Evolutionary conservation across 2,888 invertebrate genomes (phyloP).

Genomic region (Nomada fucata): DNA sequence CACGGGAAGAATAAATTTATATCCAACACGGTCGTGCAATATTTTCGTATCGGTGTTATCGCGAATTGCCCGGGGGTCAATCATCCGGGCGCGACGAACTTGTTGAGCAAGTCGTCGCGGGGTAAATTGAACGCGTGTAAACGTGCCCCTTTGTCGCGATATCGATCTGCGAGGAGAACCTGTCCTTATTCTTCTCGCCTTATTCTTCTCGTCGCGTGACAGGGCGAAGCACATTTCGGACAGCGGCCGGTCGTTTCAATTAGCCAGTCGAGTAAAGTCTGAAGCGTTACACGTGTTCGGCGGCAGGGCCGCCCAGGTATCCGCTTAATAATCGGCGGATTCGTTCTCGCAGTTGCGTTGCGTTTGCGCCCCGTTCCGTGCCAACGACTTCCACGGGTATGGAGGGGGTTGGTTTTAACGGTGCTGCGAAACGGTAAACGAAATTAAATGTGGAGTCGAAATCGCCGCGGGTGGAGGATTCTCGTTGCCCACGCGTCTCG

Average conservation of each 20-base stretch:
- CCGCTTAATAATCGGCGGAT: not conserved
- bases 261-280: conserved; percentile 10
- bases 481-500: no score
- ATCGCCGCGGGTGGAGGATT: not conserved
- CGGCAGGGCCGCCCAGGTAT: not conserved
- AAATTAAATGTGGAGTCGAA: no score
- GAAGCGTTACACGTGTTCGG: conserved; percentile 13
- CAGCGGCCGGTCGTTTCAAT: conserved; percentile 8
- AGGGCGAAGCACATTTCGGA: not conserved
- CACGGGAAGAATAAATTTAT: no score
- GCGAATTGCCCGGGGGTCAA: no score
- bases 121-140: not conserved
- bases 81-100: no score
- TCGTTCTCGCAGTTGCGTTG: not conserved
- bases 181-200: no score
- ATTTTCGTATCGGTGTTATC: no score
- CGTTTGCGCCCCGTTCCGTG: not conserved
- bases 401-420: not conserved
- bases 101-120: no score
- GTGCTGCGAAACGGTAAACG: not conserved
- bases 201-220: conserved; percentile 4
- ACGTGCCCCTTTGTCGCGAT: not conserved
- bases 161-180: not conserved
- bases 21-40: no score
- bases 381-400: not conserved